Base-by-base conservation (phyloP, 1,140 invertebrate genomes). In the Hesperophylax magnus region DNA sequence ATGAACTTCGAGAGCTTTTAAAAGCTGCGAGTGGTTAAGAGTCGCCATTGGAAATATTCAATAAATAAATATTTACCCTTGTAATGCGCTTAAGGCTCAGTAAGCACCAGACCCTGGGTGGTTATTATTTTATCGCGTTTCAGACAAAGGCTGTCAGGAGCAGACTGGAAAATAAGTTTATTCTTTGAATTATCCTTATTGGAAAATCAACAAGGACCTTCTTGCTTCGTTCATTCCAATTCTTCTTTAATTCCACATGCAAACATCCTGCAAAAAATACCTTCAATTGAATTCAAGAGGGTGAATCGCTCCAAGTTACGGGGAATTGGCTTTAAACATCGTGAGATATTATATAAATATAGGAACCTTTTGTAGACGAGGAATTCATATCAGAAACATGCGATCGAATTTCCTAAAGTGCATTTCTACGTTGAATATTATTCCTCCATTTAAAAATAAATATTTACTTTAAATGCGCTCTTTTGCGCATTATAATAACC, bases 181-280 rank as follows among this genome's bases (percentile, higher is more conserved):
- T 82, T 77, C 78, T 80, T 82, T 79, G 78, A 82, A 83, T 83
- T 80, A 80, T 80, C 78, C 75, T 80, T 83, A 83, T 83, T 83
- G 82, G 77, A 83, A 81, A 83, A 80, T 71, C 79, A 80, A 80
- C 75, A 80, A 63, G 54, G 78, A 80, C 71, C 77, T 63, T 61
- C 63, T 61, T 78, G 39, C 72, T 77, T 58, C 67, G 76, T 63
- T 81, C 65, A 78, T 78, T 77, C 77, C 72, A 18, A 77, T 56
- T 72, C 65, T 77, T 20, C 47, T 74, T 56, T 80, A 78, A 83
- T 83, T 83, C 77, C 56, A 65, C 74, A 71, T 60, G 75, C 82
- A 80, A 83, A 80, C 79, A 83, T 56, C 63, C 52, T 31, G 22
- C 31, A 78, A 80, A 82, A 79, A 75, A 77, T 77, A 74, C 18